These are phyloP conservation scores for Chromobotia macracanthus DNA, from an alignment of 2,797 vertebrate genomes.

Conservation along the genomic window DNA sequence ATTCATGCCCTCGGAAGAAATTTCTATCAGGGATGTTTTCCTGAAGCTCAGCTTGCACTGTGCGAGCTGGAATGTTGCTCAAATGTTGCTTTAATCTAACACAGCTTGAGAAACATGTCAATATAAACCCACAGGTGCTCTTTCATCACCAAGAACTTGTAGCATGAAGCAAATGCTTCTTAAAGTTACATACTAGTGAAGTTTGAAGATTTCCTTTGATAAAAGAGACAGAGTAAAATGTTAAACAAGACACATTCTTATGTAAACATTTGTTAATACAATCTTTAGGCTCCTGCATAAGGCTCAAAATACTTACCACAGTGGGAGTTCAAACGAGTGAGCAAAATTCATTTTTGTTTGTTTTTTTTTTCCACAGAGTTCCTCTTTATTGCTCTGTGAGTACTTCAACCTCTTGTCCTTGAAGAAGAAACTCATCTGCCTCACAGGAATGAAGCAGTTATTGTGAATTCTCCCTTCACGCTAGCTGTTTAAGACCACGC, in stretches of 20 bases:
- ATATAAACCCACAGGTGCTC: conserved; percentile 18
- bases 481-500: conserved; percentile 36
- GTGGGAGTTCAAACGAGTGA: neutral
- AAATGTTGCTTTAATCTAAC: conserved; percentile 44
- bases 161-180: conserved; percentile 10
- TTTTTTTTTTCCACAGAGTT: neutral
- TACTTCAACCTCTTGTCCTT: conserved; percentile 47
- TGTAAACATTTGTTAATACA: neutral
- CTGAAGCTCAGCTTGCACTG: conserved; percentile 12
- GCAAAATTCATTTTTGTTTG: neutral
- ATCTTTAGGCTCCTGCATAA: neutral
- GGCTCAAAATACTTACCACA: neutral
- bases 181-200: neutral
- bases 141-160: conserved; percentile 31
- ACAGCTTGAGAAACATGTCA: conserved; percentile 34
- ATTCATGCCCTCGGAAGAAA: conserved; percentile 27
- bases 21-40: conserved; percentile 29
- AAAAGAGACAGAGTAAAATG: neutral
- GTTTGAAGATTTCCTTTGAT: neutral
- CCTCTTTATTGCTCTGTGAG: conserved; percentile 21
- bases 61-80: conserved; percentile 25
- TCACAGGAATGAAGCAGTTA: conserved; percentile 12
- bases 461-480: conserved; percentile 43
- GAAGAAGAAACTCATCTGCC: conserved; percentile 30
- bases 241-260: neutral